Evolutionary conservation across 1,140 invertebrate species (phyloP), one percentile per base, ranked within the genome.

Genomic region (Bombus impatiens): DNA sequence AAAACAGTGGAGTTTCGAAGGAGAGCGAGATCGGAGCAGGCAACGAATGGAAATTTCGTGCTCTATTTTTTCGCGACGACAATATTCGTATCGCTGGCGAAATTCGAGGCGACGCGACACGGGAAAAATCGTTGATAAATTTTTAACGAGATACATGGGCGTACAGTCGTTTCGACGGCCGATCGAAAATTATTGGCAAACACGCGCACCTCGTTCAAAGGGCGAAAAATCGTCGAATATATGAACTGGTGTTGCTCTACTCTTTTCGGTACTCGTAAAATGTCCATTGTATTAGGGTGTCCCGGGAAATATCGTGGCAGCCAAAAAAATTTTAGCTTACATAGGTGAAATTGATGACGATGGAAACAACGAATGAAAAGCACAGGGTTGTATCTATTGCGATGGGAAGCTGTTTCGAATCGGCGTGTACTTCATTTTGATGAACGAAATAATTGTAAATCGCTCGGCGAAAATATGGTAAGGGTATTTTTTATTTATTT

Each of bases 101-200:
- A 86, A 75, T 75, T 86, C 70, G 70, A 80, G 32, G 76, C 70
- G 59, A 59, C 70, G 71, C 76, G 37, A 59, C 76, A 80, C 76
- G 42, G 62, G 40, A 76, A 76, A 79, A 83, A 80, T 88, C 87
- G 76, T 74, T 81, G 80, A 87, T 87, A 84, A 87, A 88, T 80
- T 88, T 88, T 87, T 83, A 88, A 88, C 80, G 78, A 77, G 74
- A 72, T 82, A 82, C 84, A 62, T 44, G 35, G 28, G 18, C 53
- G 25, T 37, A 25, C 25, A 3, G 32, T 32, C 18, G 74, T 28
- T 47, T 78, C 70, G 28, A 71, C 18, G 53, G 32, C 13, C 82
- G 76, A 65, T 72, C 68, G 79, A 70, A 67, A 88, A 88, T 88
- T 80, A 88, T 86, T 81, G 87, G 76, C 86, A 82, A 82, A 86